Evolutionary conservation across 2,888 invertebrate genomes (phyloP), one percentile per base, ranked within the genome.

Genomic region (Deroplatys truncata): DNA sequence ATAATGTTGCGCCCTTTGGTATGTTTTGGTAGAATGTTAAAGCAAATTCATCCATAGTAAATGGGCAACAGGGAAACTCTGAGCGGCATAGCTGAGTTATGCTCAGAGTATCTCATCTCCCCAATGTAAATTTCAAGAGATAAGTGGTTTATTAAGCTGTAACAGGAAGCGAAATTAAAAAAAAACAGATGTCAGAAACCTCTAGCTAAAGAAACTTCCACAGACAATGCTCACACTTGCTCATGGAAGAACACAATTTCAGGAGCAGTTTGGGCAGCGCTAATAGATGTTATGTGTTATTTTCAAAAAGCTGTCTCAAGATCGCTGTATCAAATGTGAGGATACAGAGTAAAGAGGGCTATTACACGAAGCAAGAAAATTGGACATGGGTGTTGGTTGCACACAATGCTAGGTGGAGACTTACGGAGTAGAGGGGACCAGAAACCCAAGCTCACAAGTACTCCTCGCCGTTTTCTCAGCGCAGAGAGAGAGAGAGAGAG

Each of bases 311-410:
- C 56, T 72, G 56, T 20, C 16, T 20, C 56, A 72, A 20, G 56
- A 72, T 72, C 25, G 56, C 56, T 72, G 56, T 20, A 72, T 1
- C 25, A 72, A 72, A 20, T 72, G 56, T 25, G 20, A 72, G 25
- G 56, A 72, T 25, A 72, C 25, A 16, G 56, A 72, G 20, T 72
- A 72, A 72, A 72, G 56, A 72, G 20, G 56, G 82, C 87, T 87
- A 87, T 87, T 87, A 87, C 10, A 83, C 35, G 28, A 35, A 83
- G n/a, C 82, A 83, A 82, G 87, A 87, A 87, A 87, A 87, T 87
- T 87, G 83, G 87, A 87, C 83, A 87, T 87, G 87, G 88, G 88
- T 89, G 88, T 89, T 89, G 88, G 82, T 85, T 82, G 28, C 49
- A 82, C 43, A 89, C 85, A 89, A 89, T 89, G 35, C 82, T 8